Evolutionary conservation across 92 coral and sea anemone species (phyloP).

Genomic region (Bergia sp.): DNA sequence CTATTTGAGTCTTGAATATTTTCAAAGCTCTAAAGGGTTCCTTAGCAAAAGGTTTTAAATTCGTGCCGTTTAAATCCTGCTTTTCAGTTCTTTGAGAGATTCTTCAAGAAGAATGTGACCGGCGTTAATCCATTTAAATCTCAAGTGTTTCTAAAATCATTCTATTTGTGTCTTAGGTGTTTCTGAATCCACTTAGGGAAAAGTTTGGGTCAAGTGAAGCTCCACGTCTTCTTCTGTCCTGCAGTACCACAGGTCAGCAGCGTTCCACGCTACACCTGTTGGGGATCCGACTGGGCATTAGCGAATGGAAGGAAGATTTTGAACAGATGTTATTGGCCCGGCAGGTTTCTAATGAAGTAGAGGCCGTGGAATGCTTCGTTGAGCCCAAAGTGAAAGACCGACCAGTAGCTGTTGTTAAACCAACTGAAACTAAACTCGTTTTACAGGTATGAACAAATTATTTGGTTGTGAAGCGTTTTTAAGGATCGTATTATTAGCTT

Average conservation of each 20-base stretch:
- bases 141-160: neutral
- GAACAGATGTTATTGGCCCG: conserved; percentile 40
- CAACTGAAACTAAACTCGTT: conserved; percentile 8
- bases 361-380: neutral
- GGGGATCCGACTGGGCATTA: conserved; percentile 81
- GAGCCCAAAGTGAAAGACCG: conserved; percentile 24
- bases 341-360: conserved; percentile 14
- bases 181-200: conserved; percentile 76
- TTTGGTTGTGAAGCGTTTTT: neutral
- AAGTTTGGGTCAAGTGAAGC: conserved; percentile 73
- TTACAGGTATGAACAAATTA: neutral
- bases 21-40: too few species aligned
- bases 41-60: too few species aligned
- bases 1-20: too few species aligned
- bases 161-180: conserved; percentile 56
- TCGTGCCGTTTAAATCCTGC: too few species aligned
- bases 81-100: neutral
- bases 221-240: conserved; percentile 65
- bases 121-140: neutral
- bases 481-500: too few species aligned
- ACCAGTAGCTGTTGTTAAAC: conserved; percentile 71
- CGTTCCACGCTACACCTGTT: conserved; percentile 73
- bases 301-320: conserved; percentile 82
- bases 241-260: conserved; percentile 70
- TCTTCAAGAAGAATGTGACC: neutral